Percentiles rank a stretch among this genome's conserved stretches.
Evolutionary conservation across 2,113 vertebrate species (phyloP).

Genomic region (Calyptommatus sinebrachiatus): DNA sequence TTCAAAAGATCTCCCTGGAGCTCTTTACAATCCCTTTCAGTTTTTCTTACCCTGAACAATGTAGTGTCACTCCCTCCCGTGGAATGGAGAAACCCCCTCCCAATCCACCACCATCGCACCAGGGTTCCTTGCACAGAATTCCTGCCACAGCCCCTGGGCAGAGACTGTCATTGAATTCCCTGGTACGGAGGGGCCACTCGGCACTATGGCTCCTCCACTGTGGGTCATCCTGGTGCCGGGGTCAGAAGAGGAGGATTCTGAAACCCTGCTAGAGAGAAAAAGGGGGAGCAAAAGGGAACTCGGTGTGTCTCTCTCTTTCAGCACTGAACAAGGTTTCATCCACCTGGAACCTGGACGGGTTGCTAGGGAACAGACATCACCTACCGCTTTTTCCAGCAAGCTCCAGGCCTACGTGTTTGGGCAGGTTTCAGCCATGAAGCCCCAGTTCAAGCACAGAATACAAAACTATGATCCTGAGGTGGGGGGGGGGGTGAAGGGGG

Average conservation of each 20-base stretch:
- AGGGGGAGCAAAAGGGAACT: not conserved
- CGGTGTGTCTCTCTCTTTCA: not conserved
- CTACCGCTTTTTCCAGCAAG: constrained; percentile 23
- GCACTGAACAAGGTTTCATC: not conserved
- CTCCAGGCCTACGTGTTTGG: constrained; percentile 26
- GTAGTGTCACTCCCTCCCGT: too few species aligned
- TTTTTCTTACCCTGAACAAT: too few species aligned
- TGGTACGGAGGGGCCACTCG: too few species aligned
- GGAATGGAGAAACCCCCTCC: too few species aligned
- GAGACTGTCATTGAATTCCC: too few species aligned
- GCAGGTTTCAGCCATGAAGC: constrained; percentile 4
- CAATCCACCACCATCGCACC: too few species aligned
- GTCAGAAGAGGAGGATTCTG: not conserved
- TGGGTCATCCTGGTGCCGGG: not conserved
- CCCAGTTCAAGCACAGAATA: not conserved
- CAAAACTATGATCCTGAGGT: not conserved
- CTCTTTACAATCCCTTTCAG: too few species aligned
- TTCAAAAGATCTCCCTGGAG: too few species aligned
- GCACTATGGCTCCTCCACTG: too few species aligned
- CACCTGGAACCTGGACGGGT: constrained; percentile 40
- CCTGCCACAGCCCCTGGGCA: too few species aligned
- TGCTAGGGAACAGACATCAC: constrained; percentile 60
- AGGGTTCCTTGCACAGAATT: too few species aligned
- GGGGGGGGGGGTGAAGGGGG: not conserved
- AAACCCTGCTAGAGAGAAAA: not conserved